phyloP scores from a whole-genome alignment of 2,888 invertebrate species.

The Eustalomyia histrio region DNA sequence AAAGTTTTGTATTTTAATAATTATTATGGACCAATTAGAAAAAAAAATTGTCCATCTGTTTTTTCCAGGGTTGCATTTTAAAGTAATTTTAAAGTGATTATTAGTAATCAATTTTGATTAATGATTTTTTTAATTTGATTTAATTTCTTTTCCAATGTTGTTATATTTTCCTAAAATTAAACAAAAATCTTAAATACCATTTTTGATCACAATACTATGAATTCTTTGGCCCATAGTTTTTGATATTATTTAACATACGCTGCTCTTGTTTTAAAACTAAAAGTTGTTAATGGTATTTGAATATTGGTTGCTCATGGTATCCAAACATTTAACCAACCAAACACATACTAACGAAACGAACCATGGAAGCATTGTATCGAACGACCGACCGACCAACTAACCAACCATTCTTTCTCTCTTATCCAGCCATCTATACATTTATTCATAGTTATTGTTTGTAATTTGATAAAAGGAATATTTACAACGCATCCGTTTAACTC shows the following conservation, averaged over 20 bases:
- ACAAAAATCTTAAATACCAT: no score
- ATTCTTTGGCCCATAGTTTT: not conserved
- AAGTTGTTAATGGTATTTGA: conserved; percentile 58
- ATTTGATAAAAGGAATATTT: conserved; percentile 67
- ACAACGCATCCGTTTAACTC: conserved; percentile 67
- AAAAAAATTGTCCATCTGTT: no score
- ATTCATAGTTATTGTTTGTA: conserved; percentile 66
- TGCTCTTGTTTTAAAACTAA: conserved; percentile 24
- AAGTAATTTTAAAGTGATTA: no score
- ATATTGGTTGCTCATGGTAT: conserved; percentile 59
- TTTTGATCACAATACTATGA: no score
- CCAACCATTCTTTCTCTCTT: not conserved
- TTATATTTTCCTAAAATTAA: no score
- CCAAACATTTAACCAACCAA: conserved; percentile 44
- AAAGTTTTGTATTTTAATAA: no score
- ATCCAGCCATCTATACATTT: conserved; percentile 9
- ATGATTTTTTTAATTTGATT: no score
- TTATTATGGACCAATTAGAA: no score
- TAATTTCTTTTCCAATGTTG: no score
- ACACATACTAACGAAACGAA: not conserved
- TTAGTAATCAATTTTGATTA: no score
- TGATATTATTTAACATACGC: conserved; percentile 20
- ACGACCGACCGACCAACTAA: not conserved
- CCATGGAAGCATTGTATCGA: conserved; percentile 22
- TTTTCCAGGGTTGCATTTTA: no score